A percentile compares a stretch with the other conserved stretches of the same genome.
Conservation (phyloP, 2,888 invertebrate genomes). For the Machimus rusticus region DNA sequence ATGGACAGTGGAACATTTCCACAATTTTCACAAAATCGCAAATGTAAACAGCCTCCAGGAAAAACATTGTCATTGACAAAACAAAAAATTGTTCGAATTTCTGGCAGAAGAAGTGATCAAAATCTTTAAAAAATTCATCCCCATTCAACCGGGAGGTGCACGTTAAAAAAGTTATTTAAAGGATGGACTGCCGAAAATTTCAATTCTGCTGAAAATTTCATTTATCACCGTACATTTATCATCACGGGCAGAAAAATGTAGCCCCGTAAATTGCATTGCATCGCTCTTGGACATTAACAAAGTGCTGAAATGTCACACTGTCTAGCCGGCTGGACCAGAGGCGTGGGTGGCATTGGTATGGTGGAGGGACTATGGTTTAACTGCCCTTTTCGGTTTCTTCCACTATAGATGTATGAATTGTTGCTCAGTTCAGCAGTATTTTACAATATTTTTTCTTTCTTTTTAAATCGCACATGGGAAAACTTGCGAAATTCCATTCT, state of each 20-base stretch:
- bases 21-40: not conserved
- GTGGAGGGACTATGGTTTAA: not conserved
- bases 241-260: not conserved
- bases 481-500: not conserved
- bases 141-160: not conserved
- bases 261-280: not conserved
- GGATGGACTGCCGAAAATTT: not conserved
- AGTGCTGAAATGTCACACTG: not conserved
- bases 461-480: not conserved
- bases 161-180: not conserved
- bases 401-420: not conserved
- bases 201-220: not conserved
- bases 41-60: not conserved
- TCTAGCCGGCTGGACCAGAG: not conserved
- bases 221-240: not conserved
- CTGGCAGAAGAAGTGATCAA: not conserved
- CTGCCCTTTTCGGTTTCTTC: not conserved
- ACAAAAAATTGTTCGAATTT: not conserved
- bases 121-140: not conserved
- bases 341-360: not conserved
- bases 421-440: not conserved
- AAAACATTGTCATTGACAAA: not conserved
- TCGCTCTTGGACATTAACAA: not conserved
- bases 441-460: not conserved
- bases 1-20: not conserved